Percentiles rank a stretch among this genome's conserved stretches.
Conservation (phyloP, 2,888 invertebrate species). For the Melitaea athalia region DNA sequence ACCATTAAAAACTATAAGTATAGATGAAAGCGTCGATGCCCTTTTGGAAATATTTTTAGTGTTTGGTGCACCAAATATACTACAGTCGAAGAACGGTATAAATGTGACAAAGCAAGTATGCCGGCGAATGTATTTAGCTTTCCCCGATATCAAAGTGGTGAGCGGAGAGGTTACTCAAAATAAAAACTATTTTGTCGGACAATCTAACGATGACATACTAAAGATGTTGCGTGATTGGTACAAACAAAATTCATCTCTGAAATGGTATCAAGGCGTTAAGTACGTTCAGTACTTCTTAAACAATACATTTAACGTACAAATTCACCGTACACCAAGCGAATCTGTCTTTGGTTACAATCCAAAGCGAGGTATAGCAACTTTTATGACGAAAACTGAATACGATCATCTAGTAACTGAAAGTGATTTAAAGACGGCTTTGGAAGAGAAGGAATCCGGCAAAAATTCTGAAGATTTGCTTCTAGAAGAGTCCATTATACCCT, state of each 20-base stretch:
- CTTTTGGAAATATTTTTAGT: constrained; percentile 58
- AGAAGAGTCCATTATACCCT: constrained; percentile 53
- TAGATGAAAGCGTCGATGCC: constrained; percentile 52
- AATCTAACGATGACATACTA: constrained; percentile 57
- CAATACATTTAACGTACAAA: constrained; percentile 49
- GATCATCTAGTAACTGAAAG: constrained; percentile 52
- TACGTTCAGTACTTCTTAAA: constrained; percentile 57
- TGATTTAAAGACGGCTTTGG: constrained; percentile 49
- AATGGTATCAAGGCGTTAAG: constrained; percentile 61
- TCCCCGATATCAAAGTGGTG: constrained; percentile 53
- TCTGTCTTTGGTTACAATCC: constrained; percentile 54
- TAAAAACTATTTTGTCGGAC: constrained; percentile 46
- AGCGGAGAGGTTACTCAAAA: constrained; percentile 45
- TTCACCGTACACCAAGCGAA: constrained; percentile 57
- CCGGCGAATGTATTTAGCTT: constrained; percentile 48
- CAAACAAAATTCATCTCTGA: constrained; percentile 48
- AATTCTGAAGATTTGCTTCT: constrained; percentile 47
- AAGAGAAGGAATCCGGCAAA: constrained; percentile 42
- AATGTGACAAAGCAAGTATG: constrained; percentile 55
- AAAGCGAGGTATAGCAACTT: constrained; percentile 49
- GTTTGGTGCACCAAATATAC: constrained; percentile 62
- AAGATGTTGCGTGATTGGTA: constrained; percentile 55
- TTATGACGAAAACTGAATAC: constrained; percentile 45
- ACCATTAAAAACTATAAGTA: constrained; percentile 51
- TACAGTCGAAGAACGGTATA: constrained; percentile 60